These are phyloP conservation scores for Aporrectodea caliginosa DNA, from an alignment of 1,140 invertebrate genomes.

Conservation along the genomic window DNA sequence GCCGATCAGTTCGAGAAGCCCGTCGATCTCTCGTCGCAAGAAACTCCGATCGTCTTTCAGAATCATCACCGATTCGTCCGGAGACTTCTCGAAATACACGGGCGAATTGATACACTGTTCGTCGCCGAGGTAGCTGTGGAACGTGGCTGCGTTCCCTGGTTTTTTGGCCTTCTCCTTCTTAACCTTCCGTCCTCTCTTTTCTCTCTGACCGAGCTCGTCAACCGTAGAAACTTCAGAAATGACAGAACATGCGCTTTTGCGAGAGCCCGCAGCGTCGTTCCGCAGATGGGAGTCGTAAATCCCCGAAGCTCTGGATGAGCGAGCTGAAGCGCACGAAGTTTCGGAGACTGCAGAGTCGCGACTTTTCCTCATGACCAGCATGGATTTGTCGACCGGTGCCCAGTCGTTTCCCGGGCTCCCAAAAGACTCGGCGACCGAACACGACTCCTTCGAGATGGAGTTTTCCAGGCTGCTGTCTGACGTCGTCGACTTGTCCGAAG, in stretches of 20 bases:
- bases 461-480: neutral
- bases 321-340: neutral
- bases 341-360: neutral
- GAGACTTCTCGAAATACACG: too few relatives aligned
- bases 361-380: too few relatives aligned
- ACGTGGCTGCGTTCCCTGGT: neutral
- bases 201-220: neutral
- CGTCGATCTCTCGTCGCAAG: neutral
- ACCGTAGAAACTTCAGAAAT: too few relatives aligned
- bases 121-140: slow-evolving; percentile 11
- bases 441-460: too few relatives aligned
- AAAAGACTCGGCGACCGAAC: too few relatives aligned
- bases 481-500: neutral
- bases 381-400: too few relatives aligned
- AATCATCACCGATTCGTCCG: too few relatives aligned
- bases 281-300: neutral
- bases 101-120: too few relatives aligned
- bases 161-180: neutral
- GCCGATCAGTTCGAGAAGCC: neutral
- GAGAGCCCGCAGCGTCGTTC: too few relatives aligned
- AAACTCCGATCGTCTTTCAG: neutral
- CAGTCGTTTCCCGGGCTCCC: too few relatives aligned
- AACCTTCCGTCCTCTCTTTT: neutral
- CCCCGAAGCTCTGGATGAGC: neutral
- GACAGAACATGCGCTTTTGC: neutral